These are phyloP conservation scores for Aldrovandia affinis DNA, from an alignment of 2,797 vertebrate genomes.

Conservation along the genomic window DNA sequence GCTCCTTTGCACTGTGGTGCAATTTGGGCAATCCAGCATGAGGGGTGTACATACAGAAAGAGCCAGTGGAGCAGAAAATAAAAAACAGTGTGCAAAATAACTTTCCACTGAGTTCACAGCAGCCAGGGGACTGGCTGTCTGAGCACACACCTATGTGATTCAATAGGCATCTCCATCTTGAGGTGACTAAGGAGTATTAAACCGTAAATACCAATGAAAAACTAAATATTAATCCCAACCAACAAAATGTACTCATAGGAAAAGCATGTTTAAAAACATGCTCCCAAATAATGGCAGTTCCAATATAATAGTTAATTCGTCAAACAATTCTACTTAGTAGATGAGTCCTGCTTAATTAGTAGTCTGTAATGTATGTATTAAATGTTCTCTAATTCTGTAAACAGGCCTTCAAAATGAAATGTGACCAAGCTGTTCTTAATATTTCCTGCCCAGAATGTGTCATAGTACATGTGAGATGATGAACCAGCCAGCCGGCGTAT, in stretches of 20 bases:
- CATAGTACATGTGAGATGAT: neutral
- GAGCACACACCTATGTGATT: neutral
- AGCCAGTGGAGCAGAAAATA: neutral
- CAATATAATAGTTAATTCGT: neutral
- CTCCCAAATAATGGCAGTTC: neutral
- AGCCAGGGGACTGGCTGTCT: neutral
- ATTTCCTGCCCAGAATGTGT: neutral
- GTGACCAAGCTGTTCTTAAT: neutral
- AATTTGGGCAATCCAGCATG: neutral
- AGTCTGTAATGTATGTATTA: neutral
- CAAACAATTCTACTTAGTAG: neutral
- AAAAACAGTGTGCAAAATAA: neutral
- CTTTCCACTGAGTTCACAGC: neutral
- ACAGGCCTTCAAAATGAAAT: neutral
- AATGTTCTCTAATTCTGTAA: slow-evolving; percentile 2
- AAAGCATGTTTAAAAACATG: neutral
- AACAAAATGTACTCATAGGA: neutral
- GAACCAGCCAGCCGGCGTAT: neutral
- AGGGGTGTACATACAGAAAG: neutral
- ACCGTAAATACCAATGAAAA: neutral
- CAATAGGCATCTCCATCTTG: neutral
- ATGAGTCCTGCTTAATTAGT: neutral
- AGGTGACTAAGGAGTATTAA: neutral
- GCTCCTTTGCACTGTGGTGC: neutral
- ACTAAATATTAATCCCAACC: neutral